phyloP scores from a whole-genome alignment of 1,140 invertebrate species.

The Conus betulinus region DNA sequence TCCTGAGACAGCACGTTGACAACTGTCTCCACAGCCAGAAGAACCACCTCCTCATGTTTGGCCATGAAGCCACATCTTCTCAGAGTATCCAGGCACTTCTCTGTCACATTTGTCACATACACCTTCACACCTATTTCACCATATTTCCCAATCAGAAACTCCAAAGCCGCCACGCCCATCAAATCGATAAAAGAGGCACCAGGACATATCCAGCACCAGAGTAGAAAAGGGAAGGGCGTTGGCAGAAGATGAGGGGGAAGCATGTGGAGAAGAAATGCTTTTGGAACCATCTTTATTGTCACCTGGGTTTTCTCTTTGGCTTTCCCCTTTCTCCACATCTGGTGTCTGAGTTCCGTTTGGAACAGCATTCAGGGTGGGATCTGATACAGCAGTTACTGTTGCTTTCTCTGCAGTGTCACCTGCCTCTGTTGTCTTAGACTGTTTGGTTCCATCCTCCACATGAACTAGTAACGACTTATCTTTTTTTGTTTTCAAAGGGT shows the following conservation, averaged over 20 bases:
- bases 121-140: slow-evolving; percentile 11
- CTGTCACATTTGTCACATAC: slow-evolving; percentile 18
- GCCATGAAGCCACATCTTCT: slow-evolving; percentile 38
- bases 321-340: slow-evolving; percentile 5
- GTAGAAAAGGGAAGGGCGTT: not conserved
- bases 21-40: slow-evolving; percentile 32
- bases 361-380: not conserved
- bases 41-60: slow-evolving; percentile 30
- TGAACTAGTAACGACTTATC: not conserved
- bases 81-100: slow-evolving; percentile 39
- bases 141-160: slow-evolving; percentile 40
- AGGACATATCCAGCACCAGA: slow-evolving; percentile 44
- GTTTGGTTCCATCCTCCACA: not conserved
- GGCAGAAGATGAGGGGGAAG: not conserved
- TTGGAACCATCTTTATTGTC: not conserved
- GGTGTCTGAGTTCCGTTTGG: not conserved
- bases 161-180: slow-evolving; percentile 51
- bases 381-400: not conserved
- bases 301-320: not conserved
- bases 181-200: slow-evolving; percentile 50
- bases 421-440: too few species aligned
- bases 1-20: not conserved
- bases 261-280: not conserved
- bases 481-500: slow-evolving; percentile 46
- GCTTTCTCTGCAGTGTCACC: not conserved